phyloP scores from a whole-genome alignment of 1,140 invertebrate species.

The Centruroides sculpturatus region DNA sequence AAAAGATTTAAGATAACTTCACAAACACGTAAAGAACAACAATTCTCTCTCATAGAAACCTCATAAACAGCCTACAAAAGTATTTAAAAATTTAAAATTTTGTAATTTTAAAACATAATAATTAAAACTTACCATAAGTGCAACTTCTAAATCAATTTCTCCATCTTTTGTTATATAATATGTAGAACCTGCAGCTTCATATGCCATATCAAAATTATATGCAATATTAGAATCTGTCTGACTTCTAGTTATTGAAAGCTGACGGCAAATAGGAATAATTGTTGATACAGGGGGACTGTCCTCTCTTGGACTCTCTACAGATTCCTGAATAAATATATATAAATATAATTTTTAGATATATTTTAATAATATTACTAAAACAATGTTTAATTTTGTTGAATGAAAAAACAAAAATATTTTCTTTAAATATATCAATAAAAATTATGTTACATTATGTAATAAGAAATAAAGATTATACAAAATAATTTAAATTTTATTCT shows the following conservation, averaged over 20 bases:
- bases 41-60: conserved; percentile 53
- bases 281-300: conserved; percentile 7
- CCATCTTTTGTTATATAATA: conserved; percentile 91
- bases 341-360: not conserved
- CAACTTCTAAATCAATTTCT: conserved; percentile 75
- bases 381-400: too few species aligned
- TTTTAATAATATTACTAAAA: too few species aligned
- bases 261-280: conserved; percentile 12
- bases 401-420: too few species aligned
- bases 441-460: too few species aligned
- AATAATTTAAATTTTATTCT: too few species aligned
- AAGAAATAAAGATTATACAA: too few species aligned
- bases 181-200: conserved; percentile 73
- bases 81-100: not conserved
- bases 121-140: conserved; percentile 54
- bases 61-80: conserved; percentile 59
- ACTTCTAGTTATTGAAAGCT: conserved; percentile 52
- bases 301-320: conserved; percentile 9
- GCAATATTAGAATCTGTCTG: conserved; percentile 90
- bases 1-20: conserved; percentile 79
- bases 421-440: too few species aligned
- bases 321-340: conserved; percentile 3
- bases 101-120: conserved; percentile 1
- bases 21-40: conserved; percentile 68
- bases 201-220: conserved; percentile 58